These are phyloP conservation scores for Maccullochella peelii DNA, from an alignment of 2,113 vertebrate species.

Conservation along the genomic window DNA sequence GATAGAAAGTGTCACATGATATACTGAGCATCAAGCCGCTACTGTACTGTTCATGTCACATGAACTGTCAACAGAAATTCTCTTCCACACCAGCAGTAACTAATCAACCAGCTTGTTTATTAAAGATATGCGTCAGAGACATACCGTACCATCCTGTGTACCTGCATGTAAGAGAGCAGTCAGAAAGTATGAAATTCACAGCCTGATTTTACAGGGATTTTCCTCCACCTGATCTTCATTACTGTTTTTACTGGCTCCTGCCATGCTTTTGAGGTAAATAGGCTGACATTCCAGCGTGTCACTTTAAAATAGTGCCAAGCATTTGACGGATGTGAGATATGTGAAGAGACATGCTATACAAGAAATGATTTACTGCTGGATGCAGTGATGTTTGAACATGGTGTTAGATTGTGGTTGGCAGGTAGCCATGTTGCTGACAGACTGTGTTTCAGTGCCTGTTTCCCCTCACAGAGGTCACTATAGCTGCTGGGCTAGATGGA, in stretches of 20 bases:
- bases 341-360: background rate
- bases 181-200: no score
- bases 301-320: background rate
- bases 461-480: background rate
- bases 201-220: no score
- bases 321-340: no score
- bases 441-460: background rate
- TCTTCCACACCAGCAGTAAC: background rate
- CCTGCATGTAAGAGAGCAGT: no score
- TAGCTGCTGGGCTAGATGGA: background rate
- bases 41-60: no score
- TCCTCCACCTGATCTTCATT: no score
- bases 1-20: background rate
- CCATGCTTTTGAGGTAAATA: no score
- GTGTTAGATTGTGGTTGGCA: background rate
- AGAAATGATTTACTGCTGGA: background rate
- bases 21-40: no score
- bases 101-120: background rate
- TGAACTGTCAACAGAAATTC: background rate
- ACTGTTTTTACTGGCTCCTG: background rate
- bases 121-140: no score
- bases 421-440: no score
- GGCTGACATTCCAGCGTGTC: background rate
- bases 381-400: background rate
- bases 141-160: no score